Evolutionary conservation across 2,888 invertebrate species (phyloP).

Genomic region (Isoperla grammatica): DNA sequence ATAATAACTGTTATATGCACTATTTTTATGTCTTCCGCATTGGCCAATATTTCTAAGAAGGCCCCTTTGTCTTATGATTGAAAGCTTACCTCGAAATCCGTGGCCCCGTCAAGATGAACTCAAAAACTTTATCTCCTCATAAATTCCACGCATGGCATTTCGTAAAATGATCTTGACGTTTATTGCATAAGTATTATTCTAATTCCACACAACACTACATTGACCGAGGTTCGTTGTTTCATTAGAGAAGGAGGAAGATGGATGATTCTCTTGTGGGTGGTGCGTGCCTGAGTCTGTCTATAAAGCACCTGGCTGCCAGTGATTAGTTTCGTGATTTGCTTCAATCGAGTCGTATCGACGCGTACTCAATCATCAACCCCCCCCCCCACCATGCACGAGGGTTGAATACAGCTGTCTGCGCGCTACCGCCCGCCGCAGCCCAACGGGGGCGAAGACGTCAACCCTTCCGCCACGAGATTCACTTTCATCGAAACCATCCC

Average conservation of each 20-base stretch:
- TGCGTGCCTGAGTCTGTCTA: not conserved
- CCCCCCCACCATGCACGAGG: slow-evolving; percentile 15
- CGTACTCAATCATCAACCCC: slow-evolving; percentile 5
- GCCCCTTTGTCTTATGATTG: too few species aligned
- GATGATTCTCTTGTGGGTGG: not conserved
- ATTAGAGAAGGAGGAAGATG: not conserved
- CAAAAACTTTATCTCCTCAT: slow-evolving; percentile 3
- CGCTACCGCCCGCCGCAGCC: slow-evolving; percentile 3
- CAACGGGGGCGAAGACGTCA: not conserved
- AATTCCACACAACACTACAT: too few species aligned
- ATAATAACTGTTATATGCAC: too few species aligned
- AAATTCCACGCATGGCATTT: not conserved
- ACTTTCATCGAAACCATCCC: slow-evolving; percentile 2
- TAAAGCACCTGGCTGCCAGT: slow-evolving; percentile 22
- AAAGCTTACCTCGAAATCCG: too few species aligned
- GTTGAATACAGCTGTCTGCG: slow-evolving; percentile 21
- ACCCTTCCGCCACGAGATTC: slow-evolving; percentile 11
- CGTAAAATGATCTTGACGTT: not conserved
- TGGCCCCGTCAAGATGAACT: not conserved
- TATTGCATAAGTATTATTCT: too few species aligned
- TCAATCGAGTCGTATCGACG: slow-evolving; percentile 16
- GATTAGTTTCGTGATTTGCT: slow-evolving; percentile 23
- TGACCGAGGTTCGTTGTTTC: not conserved
- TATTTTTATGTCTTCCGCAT: too few species aligned
- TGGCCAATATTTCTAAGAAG: too few species aligned